Conservation (phyloP, 2,113 vertebrate species). For the Takifugu flavidus region DNA sequence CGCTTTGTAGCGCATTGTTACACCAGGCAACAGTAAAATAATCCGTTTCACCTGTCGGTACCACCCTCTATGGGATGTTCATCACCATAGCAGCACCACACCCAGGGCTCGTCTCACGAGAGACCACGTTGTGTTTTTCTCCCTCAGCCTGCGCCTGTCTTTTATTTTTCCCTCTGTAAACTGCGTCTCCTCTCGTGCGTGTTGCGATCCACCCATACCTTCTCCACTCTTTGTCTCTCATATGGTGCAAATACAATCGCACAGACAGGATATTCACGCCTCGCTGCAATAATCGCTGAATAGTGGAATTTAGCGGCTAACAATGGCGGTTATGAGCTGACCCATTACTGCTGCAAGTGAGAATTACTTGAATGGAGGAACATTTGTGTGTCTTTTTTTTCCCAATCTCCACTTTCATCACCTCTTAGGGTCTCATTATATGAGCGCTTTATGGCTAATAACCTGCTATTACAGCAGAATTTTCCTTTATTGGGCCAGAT, state of each 20-base stretch:
- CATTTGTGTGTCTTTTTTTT: neutral
- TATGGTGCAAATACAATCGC: constrained; percentile 19
- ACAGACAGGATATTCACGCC: constrained; percentile 44
- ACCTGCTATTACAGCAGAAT: neutral
- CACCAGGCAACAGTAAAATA: constrained; percentile 23
- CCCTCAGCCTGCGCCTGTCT: constrained; percentile 2
- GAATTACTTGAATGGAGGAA: neutral
- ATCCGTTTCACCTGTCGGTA: constrained; percentile 55
- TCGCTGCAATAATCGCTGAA: constrained; percentile 67
- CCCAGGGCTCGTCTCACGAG: constrained; percentile 26
- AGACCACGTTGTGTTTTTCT: constrained; percentile 4
- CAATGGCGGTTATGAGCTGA: constrained; percentile 65
- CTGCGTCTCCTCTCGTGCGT: constrained; percentile 29
- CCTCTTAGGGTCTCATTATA: neutral
- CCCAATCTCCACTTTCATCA: neutral
- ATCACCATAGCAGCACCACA: constrained; percentile 47
- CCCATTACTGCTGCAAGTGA: constrained; percentile 39
- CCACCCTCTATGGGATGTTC: constrained; percentile 38
- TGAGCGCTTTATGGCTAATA: neutral
- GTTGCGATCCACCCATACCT: constrained; percentile 38
- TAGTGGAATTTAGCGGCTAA: constrained; percentile 58
- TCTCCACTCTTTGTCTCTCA: constrained; percentile 19
- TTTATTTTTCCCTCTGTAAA: constrained; percentile 14
- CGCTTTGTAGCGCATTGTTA: neutral
- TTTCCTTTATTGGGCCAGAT: too few relatives aligned